These are phyloP conservation scores for Psittacula derbiana DNA, from an alignment of 2,797 vertebrate species.

Conservation along the genomic window DNA sequence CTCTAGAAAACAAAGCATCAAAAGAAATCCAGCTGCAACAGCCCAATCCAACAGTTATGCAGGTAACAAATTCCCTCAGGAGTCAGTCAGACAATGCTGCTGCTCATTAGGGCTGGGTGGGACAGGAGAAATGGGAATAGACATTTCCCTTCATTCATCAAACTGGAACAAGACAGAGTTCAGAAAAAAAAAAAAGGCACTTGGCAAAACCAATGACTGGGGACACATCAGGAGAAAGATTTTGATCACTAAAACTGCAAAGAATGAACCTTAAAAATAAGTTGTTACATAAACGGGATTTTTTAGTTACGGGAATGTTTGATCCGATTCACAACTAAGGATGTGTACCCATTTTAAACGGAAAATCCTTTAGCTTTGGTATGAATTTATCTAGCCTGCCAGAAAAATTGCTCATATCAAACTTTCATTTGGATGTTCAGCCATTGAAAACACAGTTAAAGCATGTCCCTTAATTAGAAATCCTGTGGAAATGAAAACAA, in stretches of 20 bases:
- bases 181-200: constrained; percentile 23
- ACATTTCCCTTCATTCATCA: constrained; percentile 61
- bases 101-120: constrained; percentile 55
- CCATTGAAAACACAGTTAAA: constrained; percentile 54
- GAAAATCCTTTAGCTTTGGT: constrained; percentile 67
- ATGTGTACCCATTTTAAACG: constrained; percentile 38
- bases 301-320: constrained; percentile 32
- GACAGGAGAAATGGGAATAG: constrained; percentile 50
- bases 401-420: constrained; percentile 55
- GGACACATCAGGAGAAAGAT: constrained; percentile 19
- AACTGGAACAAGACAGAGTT: constrained; percentile 42
- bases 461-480: constrained; percentile 47
- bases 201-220: constrained; percentile 29
- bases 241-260: constrained; percentile 33
- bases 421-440: constrained; percentile 53
- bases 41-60: not conserved
- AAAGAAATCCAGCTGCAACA: not conserved
- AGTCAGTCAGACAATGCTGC: constrained; percentile 35
- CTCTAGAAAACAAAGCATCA: not conserved
- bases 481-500: constrained; percentile 47
- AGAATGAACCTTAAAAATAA: constrained; percentile 17
- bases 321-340: not conserved
- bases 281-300: constrained; percentile 33
- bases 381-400: constrained; percentile 54
- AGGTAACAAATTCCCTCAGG: constrained; percentile 49